Conservation (phyloP, 2,113 vertebrate genomes). For the Lophochroa leadbeateri region DNA sequence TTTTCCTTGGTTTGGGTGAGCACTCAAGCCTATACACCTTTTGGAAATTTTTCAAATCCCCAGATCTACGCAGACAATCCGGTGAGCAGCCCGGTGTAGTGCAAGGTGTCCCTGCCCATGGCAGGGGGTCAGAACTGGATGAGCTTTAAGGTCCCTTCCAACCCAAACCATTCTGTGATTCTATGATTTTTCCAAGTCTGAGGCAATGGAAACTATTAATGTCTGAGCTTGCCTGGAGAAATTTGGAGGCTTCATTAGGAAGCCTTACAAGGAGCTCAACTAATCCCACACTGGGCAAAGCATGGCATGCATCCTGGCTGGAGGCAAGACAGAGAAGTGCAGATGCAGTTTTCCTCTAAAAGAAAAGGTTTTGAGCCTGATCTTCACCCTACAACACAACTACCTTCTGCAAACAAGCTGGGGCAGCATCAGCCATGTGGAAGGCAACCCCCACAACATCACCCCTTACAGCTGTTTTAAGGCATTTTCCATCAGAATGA, state of each 20-base stretch:
- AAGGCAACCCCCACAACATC: background rate
- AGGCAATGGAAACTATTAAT: background rate
- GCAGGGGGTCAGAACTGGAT: too few relatives aligned
- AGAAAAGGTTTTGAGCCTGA: background rate
- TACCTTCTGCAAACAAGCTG: background rate
- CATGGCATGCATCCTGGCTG: rapidly evolving
- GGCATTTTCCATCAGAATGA: background rate
- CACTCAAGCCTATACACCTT: background rate
- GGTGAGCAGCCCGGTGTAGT: background rate
- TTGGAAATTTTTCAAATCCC: background rate
- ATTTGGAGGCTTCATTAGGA: background rate
- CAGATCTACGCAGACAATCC: background rate
- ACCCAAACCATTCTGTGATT: too few relatives aligned
- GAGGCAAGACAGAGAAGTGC: background rate
- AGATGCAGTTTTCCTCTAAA: background rate
- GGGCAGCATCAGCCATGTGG: background rate
- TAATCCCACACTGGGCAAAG: background rate
- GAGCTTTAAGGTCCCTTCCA: too few relatives aligned
- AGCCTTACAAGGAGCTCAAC: background rate
- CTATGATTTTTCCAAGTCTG: background rate
- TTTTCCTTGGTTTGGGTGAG: background rate
- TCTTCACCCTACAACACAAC: background rate
- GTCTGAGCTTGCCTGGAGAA: background rate
- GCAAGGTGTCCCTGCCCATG: too few relatives aligned
- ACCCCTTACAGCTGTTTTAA: rapidly evolving